phyloP scores from a whole-genome alignment of 2,888 invertebrate species.

The Leucania comma region DNA sequence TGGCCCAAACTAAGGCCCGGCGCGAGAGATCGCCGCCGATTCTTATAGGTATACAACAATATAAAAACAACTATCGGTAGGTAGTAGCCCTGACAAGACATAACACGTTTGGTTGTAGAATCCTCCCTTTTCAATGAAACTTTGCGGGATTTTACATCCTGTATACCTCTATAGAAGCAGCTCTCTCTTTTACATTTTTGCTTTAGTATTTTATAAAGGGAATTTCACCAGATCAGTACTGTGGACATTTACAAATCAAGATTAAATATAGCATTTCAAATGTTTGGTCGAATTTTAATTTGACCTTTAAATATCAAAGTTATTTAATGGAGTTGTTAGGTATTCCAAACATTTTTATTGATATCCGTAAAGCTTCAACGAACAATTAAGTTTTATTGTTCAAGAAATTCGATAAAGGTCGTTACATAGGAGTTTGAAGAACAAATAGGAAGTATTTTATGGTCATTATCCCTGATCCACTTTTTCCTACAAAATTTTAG shows the following conservation, averaged over 20 bases:
- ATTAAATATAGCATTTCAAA: background rate
- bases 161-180: no score
- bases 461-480: background rate
- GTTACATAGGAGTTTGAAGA: background rate
- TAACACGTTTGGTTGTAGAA: no score
- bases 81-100: no score
- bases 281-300: background rate
- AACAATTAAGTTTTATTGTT: conserved; percentile 6
- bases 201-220: no score
- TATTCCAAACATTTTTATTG: background rate
- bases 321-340: background rate
- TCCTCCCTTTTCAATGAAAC: no score
- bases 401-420: background rate
- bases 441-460: background rate
- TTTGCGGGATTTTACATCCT: no score
- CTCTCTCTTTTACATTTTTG: no score
- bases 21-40: no score
- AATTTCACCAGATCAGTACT: no score
- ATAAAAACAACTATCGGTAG: no score
- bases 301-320: conserved; percentile 6
- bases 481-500: background rate
- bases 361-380: background rate
- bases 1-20: no score
- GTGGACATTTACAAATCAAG: background rate
- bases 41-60: no score